These are phyloP conservation scores for Nephotettix cincticeps DNA, from an alignment of 1,140 invertebrate species.

Conservation along the genomic window DNA sequence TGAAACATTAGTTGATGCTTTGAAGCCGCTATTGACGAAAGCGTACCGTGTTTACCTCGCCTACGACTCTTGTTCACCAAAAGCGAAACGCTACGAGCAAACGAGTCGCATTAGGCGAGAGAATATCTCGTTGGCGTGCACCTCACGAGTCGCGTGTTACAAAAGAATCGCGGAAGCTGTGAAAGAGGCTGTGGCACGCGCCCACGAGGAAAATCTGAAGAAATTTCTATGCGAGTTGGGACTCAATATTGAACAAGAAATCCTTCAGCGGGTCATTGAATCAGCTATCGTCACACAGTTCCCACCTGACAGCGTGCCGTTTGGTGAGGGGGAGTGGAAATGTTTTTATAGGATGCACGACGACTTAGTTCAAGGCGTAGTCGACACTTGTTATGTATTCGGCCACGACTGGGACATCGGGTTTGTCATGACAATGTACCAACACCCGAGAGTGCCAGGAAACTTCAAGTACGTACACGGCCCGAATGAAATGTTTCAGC, in stretches of 20 bases:
- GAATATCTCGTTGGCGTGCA: background rate
- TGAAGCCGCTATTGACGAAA: no score
- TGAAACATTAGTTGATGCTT: no score
- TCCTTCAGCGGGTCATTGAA: background rate
- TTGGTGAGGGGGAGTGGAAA: constrained; percentile 4
- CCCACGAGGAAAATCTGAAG: background rate
- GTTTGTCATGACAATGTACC: background rate
- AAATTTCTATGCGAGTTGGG: background rate
- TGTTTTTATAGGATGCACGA: background rate
- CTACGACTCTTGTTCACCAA: no score
- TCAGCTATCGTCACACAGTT: background rate
- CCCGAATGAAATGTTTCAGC: background rate
- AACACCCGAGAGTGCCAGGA: background rate
- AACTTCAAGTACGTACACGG: background rate
- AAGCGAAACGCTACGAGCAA: no score
- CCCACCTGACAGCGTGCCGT: background rate
- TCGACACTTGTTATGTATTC: background rate
- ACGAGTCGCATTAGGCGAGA: no score
- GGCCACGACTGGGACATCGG: background rate
- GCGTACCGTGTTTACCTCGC: no score
- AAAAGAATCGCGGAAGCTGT: background rate
- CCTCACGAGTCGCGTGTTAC: background rate
- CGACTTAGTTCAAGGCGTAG: background rate
- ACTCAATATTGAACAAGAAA: background rate
- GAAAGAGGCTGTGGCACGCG: background rate